Base-by-base conservation (phyloP, 2,888 invertebrate genomes). In the Andrena trimmerana region DNA sequence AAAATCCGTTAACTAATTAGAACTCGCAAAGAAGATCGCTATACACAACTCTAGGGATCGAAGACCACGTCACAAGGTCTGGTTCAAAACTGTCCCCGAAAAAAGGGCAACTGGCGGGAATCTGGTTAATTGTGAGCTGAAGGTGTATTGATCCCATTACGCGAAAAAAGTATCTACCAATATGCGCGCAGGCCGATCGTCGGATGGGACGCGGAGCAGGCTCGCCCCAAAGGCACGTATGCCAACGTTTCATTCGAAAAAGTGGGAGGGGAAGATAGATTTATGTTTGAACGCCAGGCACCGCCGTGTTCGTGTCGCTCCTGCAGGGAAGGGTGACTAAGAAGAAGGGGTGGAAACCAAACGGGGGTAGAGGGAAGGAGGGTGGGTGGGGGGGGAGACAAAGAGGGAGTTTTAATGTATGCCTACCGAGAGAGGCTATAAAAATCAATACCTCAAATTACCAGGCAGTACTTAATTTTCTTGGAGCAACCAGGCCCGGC, bases 381-480 rank as follows among this genome's bases (percentile, higher is more conserved):
- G n/a, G n/a, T n/a, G n/a, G 20, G 20, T 20, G 71, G 69, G 75
- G 78, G 67, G 85, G 81, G 85, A 90, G 90, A 91, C 90, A 91
- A 89, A 90, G 88, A 89, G 90, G 89, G 85, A 87, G 86, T 90
- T 92, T 92, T 94, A 94, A 94, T 94, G 92, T 93, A 93, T 94
- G 93, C 94, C 91, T 91, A 92, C 91, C 91, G 92, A 92, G 93
- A 92, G 91, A 92, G 93, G 92, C 93, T 94, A 94, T 94, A 94
- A 94, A 94, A 94, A 94, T 94, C 94, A 94, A 94, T 94, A 94
- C 93, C 94, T 94, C 92, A 94, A 94, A 94, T 94, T 94, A 94
- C 94, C 93, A 92, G 93, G 94, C 93, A 92, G 92, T 93, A 93
- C 93, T 94, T 94, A 94, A 94, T 94, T 94, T 94, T 93, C 93